These are phyloP conservation scores for Heliconius nattereri DNA, from an alignment of 1,140 invertebrate genomes.

Conservation along the genomic window DNA sequence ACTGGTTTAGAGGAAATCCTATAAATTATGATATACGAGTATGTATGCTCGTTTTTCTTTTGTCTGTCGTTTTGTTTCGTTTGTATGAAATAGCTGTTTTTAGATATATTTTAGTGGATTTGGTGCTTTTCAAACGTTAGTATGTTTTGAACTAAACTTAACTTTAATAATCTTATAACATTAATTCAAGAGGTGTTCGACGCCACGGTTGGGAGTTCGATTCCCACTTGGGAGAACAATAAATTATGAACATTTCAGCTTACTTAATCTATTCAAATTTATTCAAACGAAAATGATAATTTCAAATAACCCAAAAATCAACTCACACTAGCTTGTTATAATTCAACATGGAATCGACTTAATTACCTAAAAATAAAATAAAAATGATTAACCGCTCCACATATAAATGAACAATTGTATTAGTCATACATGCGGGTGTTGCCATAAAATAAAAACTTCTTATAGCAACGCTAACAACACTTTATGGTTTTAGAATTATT, in stretches of 20 bases:
- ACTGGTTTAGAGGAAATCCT: slow-evolving; percentile 6
- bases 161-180: too few species aligned
- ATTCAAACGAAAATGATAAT: background rate
- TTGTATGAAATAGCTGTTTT: too few species aligned
- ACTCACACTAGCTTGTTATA: background rate
- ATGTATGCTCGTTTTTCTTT: background rate
- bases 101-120: too few species aligned
- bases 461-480: slow-evolving; percentile 48
- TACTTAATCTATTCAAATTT: too few species aligned
- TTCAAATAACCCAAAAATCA: background rate
- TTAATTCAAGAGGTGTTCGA: too few species aligned
- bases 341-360: background rate
- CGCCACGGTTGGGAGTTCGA: too few species aligned
- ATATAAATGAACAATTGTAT: slow-evolving; percentile 22
- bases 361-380: slow-evolving; percentile 29
- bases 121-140: too few species aligned
- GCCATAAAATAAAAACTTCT: slow-evolving; percentile 58
- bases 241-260: too few species aligned
- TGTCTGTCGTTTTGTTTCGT: background rate
- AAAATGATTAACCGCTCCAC: slow-evolving; percentile 12
- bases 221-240: too few species aligned
- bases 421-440: slow-evolving; percentile 57
- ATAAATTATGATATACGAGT: background rate
- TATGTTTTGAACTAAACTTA: too few species aligned
- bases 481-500: slow-evolving; percentile 63